Base-by-base conservation (phyloP, 2,797 vertebrate genomes). In the Hozukius guyotensis region DNA sequence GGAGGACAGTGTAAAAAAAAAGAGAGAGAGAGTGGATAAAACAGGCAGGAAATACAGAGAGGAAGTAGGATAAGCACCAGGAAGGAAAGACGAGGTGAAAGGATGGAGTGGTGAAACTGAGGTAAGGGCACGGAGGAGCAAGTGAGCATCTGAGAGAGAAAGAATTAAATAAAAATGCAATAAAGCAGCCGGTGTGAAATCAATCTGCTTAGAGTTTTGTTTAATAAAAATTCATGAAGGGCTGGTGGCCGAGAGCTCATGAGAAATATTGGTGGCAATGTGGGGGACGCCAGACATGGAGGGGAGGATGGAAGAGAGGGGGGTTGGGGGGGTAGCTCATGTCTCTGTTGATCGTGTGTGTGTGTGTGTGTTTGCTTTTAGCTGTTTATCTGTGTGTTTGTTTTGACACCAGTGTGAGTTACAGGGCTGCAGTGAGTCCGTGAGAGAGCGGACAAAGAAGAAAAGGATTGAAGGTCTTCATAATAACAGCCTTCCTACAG, bases 181-280 rank as follows among this genome's bases (percentile, higher is more conserved):
- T 98, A 98, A 98, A 97, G 96, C 97, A 96, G 96, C 85, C 92
- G 75, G 94, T 97, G 97, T 96, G 97, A 98, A 99, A 98, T 99
- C 98, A 98, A 98, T 99, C 97, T 97, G 96, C 97, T 97, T 98
- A 98, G 96, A 97, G 96, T 98, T 98, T 98, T 98, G 97, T 97
- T 98, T 98, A 98, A 98, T 98, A 99, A 98, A 98, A 99, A 98
- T 98, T 98, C 97, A 98, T 98, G 97, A 98, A 97, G 97, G 97
- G 96, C 96, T 96, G 95, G 96, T 89, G 96, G 96, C 95, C 95
- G 94, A 96, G 95, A 96, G 96, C 96, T 97, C 95, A 96, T 96
- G 97, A 98, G 96, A 97, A 97, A 97, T 96, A 97, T 95, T 95
- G 94, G 93, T 91, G 94, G 92, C 85, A 87, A 91, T 91, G 93